Base-by-base conservation (phyloP, 2,797 vertebrate species). In the Spinus pinus region DNA sequence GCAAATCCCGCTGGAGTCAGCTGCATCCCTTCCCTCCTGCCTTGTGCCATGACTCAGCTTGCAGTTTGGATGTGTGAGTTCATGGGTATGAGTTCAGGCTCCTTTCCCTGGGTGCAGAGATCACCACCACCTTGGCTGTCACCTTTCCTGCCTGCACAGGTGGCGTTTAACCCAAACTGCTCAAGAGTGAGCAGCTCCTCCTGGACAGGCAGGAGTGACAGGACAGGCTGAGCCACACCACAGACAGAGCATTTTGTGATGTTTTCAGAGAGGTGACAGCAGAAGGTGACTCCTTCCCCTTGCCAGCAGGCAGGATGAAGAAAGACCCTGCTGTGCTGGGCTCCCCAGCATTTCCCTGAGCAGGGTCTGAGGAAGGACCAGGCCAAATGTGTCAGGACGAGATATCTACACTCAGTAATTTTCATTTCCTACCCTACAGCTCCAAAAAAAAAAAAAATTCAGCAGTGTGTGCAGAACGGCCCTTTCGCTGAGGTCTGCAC, bases 131-230 rank as follows among this genome's bases (percentile, higher is more conserved):
- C 41, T 50, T 12, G 33, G 25, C 20, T 46, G n/a, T 62, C 62
- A 47, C 47, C 27, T 71, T 70, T 57, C 37, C 44, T 69, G 8
- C 42, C 50, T 1, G 4, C 27, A n/a, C 0, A 0, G 9, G 3
- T 20, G 46, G 46, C 0, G 0, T 58, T 88, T 62, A 47, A 75
- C 54, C 50, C 54, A 84, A 51, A 50, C 13, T 16, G 9, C 20
- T 41, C 4, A 10, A 46, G 81, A 58, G 41, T 21, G 37, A 47
- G 61, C 31, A 56, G 65, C 57, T 47, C 6, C 21, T 57, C 8
- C 1, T 30, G 47, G 10, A 5, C 33, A 23, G 31, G 47, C 44
- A 28, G 50, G 33, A 77, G 47, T 4, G 1, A 10, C 37, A 28
- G 7, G 6, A 4, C 18, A 30, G 20, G 20, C 73, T 62, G 61